Evolutionary conservation across 64 coral and sea anemone species (phyloP).

Genomic region (Actinia tenebrosa): DNA sequence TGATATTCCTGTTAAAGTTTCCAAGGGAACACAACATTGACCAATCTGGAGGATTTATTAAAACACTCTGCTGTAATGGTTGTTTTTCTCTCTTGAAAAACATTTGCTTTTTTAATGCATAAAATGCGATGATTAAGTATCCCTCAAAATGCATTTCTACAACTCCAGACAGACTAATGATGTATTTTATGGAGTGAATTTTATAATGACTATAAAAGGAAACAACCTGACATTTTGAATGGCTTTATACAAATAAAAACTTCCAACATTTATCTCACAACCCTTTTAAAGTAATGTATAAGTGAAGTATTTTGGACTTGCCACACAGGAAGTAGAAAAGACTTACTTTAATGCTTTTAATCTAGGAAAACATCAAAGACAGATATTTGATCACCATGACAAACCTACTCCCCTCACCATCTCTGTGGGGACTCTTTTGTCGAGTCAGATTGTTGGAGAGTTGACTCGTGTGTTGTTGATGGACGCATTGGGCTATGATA

Average conservation of each 20-base stretch:
- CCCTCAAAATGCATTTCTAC: no score
- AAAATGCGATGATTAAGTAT: no score
- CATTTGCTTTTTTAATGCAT: no score
- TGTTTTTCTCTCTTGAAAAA: no score
- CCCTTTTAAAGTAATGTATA: neutral
- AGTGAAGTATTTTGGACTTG: neutral
- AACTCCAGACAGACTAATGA: no score
- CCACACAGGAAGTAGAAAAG: neutral
- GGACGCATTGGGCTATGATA: constrained; percentile 61
- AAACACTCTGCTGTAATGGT: no score
- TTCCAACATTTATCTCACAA: no score
- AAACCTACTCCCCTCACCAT: constrained; percentile 36
- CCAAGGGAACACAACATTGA: no score
- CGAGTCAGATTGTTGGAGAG: constrained; percentile 26
- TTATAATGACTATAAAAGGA: neutral
- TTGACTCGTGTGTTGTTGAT: constrained; percentile 42
- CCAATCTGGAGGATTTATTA: no score
- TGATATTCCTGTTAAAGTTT: no score
- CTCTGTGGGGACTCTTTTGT: constrained; percentile 17
- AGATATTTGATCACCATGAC: constrained; percentile 31
- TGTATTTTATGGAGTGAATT: neutral
- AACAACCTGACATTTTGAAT: no score
- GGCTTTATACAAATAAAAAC: no score
- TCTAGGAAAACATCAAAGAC: constrained; percentile 12
- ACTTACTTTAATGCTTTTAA: neutral